A percentile compares a stretch with the other conserved stretches of the same genome.
phyloP scores from a whole-genome alignment of 2,113 vertebrate species.

The Dasypus novemcinctus region DNA sequence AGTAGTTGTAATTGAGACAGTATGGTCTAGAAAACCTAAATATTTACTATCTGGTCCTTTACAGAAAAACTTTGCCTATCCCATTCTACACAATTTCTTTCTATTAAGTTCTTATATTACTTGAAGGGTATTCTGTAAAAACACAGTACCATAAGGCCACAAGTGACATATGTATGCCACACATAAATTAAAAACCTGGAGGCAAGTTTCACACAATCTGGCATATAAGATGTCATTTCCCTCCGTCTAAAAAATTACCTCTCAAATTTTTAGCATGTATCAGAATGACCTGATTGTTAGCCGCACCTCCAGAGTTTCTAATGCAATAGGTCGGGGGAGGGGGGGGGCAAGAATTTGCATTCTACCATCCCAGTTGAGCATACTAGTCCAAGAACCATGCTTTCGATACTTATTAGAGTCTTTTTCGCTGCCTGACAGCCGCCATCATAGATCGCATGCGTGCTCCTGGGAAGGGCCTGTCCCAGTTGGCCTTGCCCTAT shows the following conservation, averaged over 20 bases:
- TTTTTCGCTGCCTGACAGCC: too few species aligned
- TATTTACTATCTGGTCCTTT: not conserved
- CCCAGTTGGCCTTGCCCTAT: too few species aligned
- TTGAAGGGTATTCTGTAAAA: not conserved
- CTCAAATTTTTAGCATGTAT: not conserved
- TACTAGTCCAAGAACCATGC: not conserved
- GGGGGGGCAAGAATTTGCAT: too few species aligned
- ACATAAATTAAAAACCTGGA: not conserved
- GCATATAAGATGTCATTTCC: not conserved
- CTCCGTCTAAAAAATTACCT: not conserved
- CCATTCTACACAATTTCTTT: not conserved
- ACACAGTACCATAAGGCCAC: not conserved
- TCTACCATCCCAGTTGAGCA: not conserved
- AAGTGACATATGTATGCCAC: not conserved
- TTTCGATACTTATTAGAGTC: not conserved
- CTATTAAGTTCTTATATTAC: not conserved
- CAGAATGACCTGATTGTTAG: not conserved
- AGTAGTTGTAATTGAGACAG: not conserved
- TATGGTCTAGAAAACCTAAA: not conserved
- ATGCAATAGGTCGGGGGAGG: slow-evolving; percentile 1
- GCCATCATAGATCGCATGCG: too few species aligned
- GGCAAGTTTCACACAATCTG: not conserved
- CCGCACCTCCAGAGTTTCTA: not conserved
- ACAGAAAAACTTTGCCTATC: not conserved
- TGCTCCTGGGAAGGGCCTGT: too few species aligned